Conservation (phyloP, 1,140 invertebrate species). For the Caenorhabditis remanei region DNA sequence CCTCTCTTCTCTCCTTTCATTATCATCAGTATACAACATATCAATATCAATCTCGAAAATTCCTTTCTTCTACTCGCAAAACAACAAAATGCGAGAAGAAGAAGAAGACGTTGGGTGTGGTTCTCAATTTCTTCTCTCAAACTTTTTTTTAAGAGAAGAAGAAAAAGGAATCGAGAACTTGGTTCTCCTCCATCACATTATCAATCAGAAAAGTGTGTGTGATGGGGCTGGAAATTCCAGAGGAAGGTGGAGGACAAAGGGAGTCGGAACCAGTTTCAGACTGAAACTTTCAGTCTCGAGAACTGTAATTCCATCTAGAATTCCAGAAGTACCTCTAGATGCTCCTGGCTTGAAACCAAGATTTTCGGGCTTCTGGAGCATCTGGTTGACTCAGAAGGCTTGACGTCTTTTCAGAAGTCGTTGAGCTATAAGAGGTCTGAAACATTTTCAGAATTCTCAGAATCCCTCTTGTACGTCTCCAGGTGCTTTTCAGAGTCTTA, state of each 20-base stretch:
- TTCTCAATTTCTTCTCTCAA: slow-evolving; percentile 2
- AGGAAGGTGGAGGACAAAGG: not conserved
- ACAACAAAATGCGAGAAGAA: not conserved
- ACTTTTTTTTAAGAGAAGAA: not conserved
- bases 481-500: too few relatives aligned
- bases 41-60: not conserved
- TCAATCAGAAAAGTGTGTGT: not conserved
- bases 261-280: not conserved
- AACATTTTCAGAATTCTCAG: too few relatives aligned
- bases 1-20: not conserved
- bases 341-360: too few relatives aligned
- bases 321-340: not conserved
- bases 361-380: not conserved
- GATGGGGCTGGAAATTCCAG: not conserved
- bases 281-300: too few relatives aligned
- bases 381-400: not conserved
- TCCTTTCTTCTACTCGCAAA: slow-evolving; percentile 5
- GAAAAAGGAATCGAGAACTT: not conserved
- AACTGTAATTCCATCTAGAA: not conserved
- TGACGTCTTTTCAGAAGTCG: too few relatives aligned
- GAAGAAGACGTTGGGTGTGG: slow-evolving; percentile 14
- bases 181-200: slow-evolving; percentile 13
- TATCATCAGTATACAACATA: not conserved
- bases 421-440: too few relatives aligned
- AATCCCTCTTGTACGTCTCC: too few relatives aligned